Evolutionary conservation across 2,888 invertebrate species (phyloP).

Genomic region (Buathra laborator): DNA sequence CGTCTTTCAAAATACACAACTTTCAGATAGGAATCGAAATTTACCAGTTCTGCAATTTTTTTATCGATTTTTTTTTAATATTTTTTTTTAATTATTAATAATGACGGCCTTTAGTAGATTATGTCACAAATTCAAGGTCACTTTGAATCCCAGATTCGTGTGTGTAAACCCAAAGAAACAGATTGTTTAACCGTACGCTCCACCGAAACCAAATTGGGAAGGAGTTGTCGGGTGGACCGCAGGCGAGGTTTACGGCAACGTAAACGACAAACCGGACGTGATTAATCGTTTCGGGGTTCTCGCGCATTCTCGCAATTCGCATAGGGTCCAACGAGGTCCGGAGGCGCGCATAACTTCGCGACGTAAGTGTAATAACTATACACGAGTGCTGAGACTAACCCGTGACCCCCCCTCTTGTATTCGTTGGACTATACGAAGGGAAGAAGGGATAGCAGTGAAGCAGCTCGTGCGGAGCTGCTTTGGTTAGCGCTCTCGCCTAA

Average conservation of each 20-base stretch:
- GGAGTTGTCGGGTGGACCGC: background rate
- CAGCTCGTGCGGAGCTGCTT: slow-evolving; percentile 48
- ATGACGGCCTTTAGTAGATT: no score
- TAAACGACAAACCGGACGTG: slow-evolving; percentile 55
- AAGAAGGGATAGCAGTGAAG: slow-evolving; percentile 27
- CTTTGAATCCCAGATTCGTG: no score
- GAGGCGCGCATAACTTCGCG: slow-evolving; percentile 39
- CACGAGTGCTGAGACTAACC: slow-evolving; percentile 25
- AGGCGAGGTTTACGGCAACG: background rate
- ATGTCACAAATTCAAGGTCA: no score
- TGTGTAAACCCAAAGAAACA: background rate
- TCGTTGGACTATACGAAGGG: slow-evolving; percentile 41
- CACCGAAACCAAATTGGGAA: background rate
- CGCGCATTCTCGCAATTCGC: slow-evolving; percentile 18
- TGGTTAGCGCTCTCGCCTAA: slow-evolving; percentile 65
- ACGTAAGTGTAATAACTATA: slow-evolving; percentile 47
- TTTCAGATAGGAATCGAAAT: no score
- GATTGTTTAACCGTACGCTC: background rate
- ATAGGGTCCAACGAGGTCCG: slow-evolving; percentile 1
- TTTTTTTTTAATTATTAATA: no score
- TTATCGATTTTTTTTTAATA: no score
- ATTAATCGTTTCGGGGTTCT: slow-evolving; percentile 38
- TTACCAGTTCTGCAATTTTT: no score
- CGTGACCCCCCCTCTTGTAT: background rate
- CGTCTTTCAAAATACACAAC: no score